Evolutionary conservation across 2,888 invertebrate genomes (phyloP).

Genomic region (Nemapogon koenigi): DNA sequence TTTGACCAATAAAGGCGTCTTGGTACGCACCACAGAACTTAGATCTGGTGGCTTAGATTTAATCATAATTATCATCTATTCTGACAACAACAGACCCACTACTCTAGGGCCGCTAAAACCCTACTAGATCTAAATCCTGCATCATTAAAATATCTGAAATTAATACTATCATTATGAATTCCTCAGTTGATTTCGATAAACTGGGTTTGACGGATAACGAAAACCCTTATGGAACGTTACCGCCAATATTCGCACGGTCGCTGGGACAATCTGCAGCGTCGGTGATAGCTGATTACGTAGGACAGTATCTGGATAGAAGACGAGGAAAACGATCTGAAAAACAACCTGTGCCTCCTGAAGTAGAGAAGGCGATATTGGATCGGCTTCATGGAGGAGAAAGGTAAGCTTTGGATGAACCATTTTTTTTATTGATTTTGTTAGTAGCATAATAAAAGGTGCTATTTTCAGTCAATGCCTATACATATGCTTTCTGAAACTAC

Average conservation of each 20-base stretch:
- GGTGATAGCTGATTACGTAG: conserved; percentile 75
- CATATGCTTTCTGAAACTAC: too few relatives aligned
- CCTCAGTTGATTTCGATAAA: conserved; percentile 82
- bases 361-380: conserved; percentile 38
- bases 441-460: too few relatives aligned
- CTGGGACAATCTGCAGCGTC: conserved; percentile 77
- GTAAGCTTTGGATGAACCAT: conserved; percentile 26
- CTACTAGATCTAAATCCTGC: too few relatives aligned
- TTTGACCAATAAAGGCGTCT: too few relatives aligned
- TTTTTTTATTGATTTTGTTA: too few relatives aligned
- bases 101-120: too few relatives aligned
- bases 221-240: conserved; percentile 83
- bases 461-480: too few relatives aligned
- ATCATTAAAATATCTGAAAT: too few relatives aligned
- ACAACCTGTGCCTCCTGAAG: conserved; percentile 32
- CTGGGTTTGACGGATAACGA: conserved; percentile 87
- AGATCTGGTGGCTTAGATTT: too few relatives aligned
- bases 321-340: conserved; percentile 51
- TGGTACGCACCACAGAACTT: too few relatives aligned
- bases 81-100: too few relatives aligned
- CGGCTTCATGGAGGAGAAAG: conserved; percentile 82
- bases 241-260: conserved; percentile 77
- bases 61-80: too few relatives aligned
- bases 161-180: background rate
- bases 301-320: conserved; percentile 70